Conservation (phyloP, 2,797 vertebrate genomes). For the Lepus oiostolus region DNA sequence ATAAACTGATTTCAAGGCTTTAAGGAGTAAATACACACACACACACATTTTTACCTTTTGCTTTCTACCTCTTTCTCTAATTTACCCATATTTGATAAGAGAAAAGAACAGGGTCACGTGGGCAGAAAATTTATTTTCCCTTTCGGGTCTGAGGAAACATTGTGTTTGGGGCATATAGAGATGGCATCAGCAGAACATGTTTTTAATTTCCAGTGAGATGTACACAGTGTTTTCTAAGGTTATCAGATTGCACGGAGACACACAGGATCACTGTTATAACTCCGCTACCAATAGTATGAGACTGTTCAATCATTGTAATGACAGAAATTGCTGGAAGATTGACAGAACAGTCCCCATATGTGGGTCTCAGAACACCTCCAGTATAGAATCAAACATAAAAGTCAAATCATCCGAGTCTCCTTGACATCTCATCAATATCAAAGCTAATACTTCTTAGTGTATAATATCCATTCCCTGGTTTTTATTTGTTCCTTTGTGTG, state of each 20-base stretch:
- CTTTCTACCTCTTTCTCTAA: not conserved
- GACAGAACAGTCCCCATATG: slow-evolving; percentile 56
- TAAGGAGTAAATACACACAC: not conserved
- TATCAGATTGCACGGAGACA: slow-evolving; percentile 48
- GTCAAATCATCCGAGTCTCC: not conserved
- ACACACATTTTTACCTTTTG: not conserved
- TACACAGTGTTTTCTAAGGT: not conserved
- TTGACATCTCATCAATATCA: slow-evolving; percentile 13
- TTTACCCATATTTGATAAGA: not conserved
- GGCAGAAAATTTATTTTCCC: not conserved
- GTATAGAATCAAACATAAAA: slow-evolving; percentile 63
- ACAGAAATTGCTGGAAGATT: slow-evolving; percentile 68
- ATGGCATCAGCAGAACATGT: not conserved
- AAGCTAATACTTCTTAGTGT: slow-evolving; percentile 16
- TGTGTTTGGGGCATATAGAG: not conserved
- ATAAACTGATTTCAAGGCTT: not conserved
- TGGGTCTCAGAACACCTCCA: slow-evolving; percentile 51
- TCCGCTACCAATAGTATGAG: not conserved
- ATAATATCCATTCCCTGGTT: not conserved
- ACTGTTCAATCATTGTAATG: not conserved
- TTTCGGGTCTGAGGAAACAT: not conserved
- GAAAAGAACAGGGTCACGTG: not conserved
- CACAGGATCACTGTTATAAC: not conserved
- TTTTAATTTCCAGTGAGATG: slow-evolving; percentile 31
- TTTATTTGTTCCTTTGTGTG: slow-evolving; percentile 1